Evolutionary conservation across 1,140 invertebrate species (phyloP).

Genomic region (Drosophila equinoxialis): DNA sequence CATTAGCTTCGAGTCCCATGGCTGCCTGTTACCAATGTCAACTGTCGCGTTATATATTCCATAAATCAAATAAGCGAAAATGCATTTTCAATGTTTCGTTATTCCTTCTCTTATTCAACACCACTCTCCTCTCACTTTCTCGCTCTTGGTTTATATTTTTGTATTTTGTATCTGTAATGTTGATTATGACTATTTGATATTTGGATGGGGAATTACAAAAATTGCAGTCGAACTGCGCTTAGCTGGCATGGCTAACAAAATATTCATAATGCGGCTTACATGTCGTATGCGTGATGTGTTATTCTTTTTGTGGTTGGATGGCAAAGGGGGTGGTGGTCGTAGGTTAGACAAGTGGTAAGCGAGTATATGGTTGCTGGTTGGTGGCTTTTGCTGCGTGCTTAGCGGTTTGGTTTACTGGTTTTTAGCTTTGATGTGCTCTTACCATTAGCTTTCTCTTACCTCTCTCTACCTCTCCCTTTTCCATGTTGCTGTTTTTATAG

Average conservation of each 20-base stretch:
- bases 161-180: conserved; percentile 37
- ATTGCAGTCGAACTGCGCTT: conserved; percentile 37
- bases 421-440: conserved; percentile 50
- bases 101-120: neutral
- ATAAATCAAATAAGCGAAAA: conserved; percentile 78
- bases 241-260: conserved; percentile 60
- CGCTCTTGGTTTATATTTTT: neutral
- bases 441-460: conserved; percentile 51
- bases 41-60: conserved; percentile 63
- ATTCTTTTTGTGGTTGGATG: conserved; percentile 67
- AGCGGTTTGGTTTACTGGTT: conserved; percentile 55
- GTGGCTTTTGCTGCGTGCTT: conserved; percentile 51
- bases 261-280: conserved; percentile 80
- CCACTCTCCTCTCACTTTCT: neutral
- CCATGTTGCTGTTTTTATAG: neutral
- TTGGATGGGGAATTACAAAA: conserved; percentile 28
- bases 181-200: conserved; percentile 76
- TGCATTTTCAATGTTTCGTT: conserved; percentile 74
- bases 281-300: conserved; percentile 76
- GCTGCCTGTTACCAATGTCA: conserved; percentile 47
- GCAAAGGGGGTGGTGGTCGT: neutral
- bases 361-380: neutral
- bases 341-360: neutral
- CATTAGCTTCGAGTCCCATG: conserved; percentile 60
- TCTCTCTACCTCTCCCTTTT: neutral